Evolutionary conservation across 2,888 invertebrate species (phyloP), one percentile per base, ranked within the genome.

Genomic region (Trichopoda pennipes): DNA sequence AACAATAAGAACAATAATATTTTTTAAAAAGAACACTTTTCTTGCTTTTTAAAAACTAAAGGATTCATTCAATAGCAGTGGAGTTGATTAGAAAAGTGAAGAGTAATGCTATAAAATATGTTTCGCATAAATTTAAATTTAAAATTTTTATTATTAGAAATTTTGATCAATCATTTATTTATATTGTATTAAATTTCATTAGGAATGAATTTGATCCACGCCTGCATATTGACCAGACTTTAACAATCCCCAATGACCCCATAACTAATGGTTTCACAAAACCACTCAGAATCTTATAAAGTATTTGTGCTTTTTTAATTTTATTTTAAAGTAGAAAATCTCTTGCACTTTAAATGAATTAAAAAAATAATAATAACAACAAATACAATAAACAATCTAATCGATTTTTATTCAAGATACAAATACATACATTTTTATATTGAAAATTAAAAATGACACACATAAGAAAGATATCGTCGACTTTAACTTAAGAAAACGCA

Each of bases 331-430:
- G 28, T 12, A 55, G 16, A 73, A 63, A 61, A 63, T 35, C 49
- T 38, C 14, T 17, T 47, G 23, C 74, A 64, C 32, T 58, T 23
- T 17, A 73, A 63, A 58, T 14, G 12, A 58, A 23, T 44, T 61
- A 19, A 58, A 47, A 63, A 28, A 32, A 12, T 35, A 44, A 56
- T 8, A 28, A 7, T 28, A 44, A 35, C 6, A 74, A 64, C n/a
- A 2, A 72, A 51, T 51, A 60, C 49, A 51, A 38, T 38, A 51
- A 72, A 74, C 56, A 75, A 75, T 68, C 66, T 61, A 79, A 79
- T 79, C 60, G 79, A 79, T 79, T 73, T 79, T 73, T 73, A 73
- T 73, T 49, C 55, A 68, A 73, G 79, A 73, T 73, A 79, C 21
- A 35, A 56, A 79, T 10, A 35, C 12, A n/a, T n/a, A 12, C 12